Evolutionary conservation across 2,797 vertebrate genomes (phyloP), one percentile per base, ranked within the genome.

Genomic region (Dermochelys coriacea): DNA sequence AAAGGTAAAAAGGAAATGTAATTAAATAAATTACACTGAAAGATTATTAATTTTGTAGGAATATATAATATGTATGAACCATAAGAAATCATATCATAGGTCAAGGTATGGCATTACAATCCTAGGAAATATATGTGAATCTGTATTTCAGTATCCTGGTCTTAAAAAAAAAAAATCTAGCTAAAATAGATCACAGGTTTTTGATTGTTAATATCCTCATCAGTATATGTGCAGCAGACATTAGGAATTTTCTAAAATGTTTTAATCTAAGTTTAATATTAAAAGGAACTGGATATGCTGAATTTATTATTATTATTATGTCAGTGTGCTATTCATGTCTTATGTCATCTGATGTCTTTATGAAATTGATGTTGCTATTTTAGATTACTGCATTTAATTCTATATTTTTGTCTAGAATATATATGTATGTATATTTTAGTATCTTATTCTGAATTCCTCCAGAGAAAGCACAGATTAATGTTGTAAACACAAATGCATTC

Each of bases 1-100:
- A 98, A 99, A 99, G 99, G 99, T 99, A 98, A 92, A n/a, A 91
- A 88, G 31, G 93, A n/a, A 68, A 77, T 71, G 54, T 88, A 59
- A 77, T 88, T 29, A 89, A 93, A 3, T 81, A 87, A 90, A 51
- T 88, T 64, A n/a, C 15, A 50, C 68, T 87, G 0, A 15, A 52
- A 14, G n/a, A 45, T 7, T 1, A 84, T 81, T 95, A 68, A 82
- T 88, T 89, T 85, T 74, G 55, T 81, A 75, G 47, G 84, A 93
- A 41, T 21, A 2, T 91, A 86, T 5, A 57, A 19, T 1, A 1
- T 61, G 10, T 52, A n/a, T 49, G 23, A 82, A 37, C 68, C 37
- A 81, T 57, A 77, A 37, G 57, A 21, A 19, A 84, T 80, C 80
- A 45, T 16, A 47, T 91, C 37, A 61, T 85, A 8, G 80, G 0